Percentiles rank a stretch among this genome's conserved stretches.
Evolutionary conservation across 2,888 invertebrate species (phyloP).

Genomic region (Cyrtodaria siliqua): DNA sequence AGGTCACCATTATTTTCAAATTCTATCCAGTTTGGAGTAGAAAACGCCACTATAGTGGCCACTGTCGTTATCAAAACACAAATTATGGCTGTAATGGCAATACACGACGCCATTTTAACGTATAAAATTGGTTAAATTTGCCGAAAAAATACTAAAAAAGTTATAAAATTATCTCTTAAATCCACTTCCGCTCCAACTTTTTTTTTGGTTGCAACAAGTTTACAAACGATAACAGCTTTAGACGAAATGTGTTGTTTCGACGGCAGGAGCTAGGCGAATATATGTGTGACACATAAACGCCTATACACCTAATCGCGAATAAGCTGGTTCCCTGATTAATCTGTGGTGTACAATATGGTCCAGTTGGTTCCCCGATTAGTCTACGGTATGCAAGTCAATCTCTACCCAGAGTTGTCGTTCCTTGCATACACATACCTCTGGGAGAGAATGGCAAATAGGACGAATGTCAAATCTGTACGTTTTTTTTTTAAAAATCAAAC

Average conservation of each 20-base stretch:
- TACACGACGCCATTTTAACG: constrained; percentile 75
- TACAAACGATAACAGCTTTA: constrained; percentile 11
- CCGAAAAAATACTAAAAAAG: constrained; percentile 4
- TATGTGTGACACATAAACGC: no score
- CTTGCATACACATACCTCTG: no score
- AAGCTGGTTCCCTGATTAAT: no score
- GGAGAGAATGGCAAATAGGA: no score
- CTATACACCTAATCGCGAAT: no score
- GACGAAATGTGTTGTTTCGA: constrained; percentile 33
- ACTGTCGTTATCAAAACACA: constrained; percentile 81
- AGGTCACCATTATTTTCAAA: constrained; percentile 56
- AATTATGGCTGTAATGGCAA: constrained; percentile 78
- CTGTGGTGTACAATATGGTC: no score
- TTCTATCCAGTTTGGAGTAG: constrained; percentile 80
- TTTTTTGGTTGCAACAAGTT: constrained; percentile 28
- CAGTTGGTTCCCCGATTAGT: no score
- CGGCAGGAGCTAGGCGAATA: no score
- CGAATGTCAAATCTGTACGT: no score
- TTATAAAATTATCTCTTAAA: not conserved
- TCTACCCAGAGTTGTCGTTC: no score
- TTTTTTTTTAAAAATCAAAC: no score
- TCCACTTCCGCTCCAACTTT: constrained; percentile 48
- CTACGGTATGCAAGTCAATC: no score
- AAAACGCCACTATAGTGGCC: constrained; percentile 79
- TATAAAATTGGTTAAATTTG: not conserved